These are phyloP conservation scores for Copidosoma floridanum DNA, from an alignment of 1,140 invertebrate species.

Conservation along the genomic window DNA sequence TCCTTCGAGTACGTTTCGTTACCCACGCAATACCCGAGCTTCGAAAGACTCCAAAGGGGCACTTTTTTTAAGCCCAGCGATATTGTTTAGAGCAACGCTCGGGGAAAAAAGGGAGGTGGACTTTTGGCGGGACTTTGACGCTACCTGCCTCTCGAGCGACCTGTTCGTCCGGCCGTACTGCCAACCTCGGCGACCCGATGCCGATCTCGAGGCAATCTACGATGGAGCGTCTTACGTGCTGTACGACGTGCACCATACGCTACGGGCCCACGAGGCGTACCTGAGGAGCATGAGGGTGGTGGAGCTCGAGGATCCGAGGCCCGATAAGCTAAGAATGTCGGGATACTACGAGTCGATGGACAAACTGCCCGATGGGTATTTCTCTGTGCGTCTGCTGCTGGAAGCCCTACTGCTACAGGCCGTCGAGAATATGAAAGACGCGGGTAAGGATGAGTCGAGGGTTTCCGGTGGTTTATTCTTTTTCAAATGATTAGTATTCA, in stretches of 20 bases:
- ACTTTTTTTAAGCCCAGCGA: too few relatives aligned
- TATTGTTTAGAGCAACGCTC: too few relatives aligned
- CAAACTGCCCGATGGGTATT: slow-evolving; percentile 51
- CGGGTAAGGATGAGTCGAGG: too few relatives aligned
- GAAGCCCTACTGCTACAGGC: slow-evolving; percentile 52
- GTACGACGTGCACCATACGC: slow-evolving; percentile 58
- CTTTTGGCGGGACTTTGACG: slow-evolving; percentile 1
- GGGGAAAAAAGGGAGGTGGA: too few relatives aligned
- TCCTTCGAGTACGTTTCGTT: too few relatives aligned
- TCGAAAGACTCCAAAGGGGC: too few relatives aligned
- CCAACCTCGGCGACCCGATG: not conserved
- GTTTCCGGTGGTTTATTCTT: too few relatives aligned
- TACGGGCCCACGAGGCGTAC: slow-evolving; percentile 52
- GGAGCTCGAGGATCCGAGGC: slow-evolving; percentile 38
- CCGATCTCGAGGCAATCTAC: slow-evolving; percentile 47
- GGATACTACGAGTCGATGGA: slow-evolving; percentile 45
- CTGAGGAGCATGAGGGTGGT: slow-evolving; percentile 52
- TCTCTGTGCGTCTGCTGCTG: slow-evolving; percentile 51
- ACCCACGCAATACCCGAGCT: too few relatives aligned
- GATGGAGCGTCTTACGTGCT: slow-evolving; percentile 55
- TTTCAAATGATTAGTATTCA: too few relatives aligned
- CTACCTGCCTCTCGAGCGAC: not conserved
- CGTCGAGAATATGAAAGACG: slow-evolving; percentile 16
- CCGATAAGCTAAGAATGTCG: slow-evolving; percentile 19
- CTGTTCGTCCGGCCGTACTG: not conserved